Base-by-base conservation (phyloP, 2,797 vertebrate species). In the Sphenodon punctatus region DNA sequence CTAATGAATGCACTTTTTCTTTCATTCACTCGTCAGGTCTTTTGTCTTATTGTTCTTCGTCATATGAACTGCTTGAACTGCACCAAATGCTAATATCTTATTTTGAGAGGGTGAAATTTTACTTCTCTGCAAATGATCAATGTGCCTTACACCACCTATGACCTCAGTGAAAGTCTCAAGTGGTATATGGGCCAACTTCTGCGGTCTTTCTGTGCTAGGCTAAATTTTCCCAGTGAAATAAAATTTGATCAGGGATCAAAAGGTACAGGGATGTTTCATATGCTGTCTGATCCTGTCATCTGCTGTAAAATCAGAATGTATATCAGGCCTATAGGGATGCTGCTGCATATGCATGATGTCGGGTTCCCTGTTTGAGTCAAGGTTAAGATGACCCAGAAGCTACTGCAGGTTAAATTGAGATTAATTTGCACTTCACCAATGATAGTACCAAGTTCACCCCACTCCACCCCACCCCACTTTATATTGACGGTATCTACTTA, bases 1-100 rank as follows among this genome's bases (percentile, higher is more conserved):
- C 9, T 15, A 65, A 65, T 76, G n/a, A 38, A 58, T 74, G 34
- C 6, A 1, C 71, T 84, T 73, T 76, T 30, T 72, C 23, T 67
- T 69, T 69, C 5, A 23, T 66, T 46, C 12, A 51, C 12, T 55
- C 13, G 72, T 41, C 60, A 25, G 27, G 41, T 74, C 43, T 2
- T 72, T 51, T 68, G 4, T 75, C 82, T 51, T 74, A 68, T 51
- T 65, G 27, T 38, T 63, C 20, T 86, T 19, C 41, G 85, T 32
- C 6, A 9, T 66, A 64, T 70, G 60, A 67, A 67, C 34, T 64
- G 25, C 61, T 58, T 36, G 39, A 83, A 49, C 46, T 30, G 10
- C 73, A 34, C 27, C 13, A n/a, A 2, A 36, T 23, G 75, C 46
- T 30, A 42, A 1, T 10, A 23, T 6, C 65, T 22, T 0, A 0